phyloP scores from a whole-genome alignment of 1,140 invertebrate genomes.

The Diprion similis region DNA sequence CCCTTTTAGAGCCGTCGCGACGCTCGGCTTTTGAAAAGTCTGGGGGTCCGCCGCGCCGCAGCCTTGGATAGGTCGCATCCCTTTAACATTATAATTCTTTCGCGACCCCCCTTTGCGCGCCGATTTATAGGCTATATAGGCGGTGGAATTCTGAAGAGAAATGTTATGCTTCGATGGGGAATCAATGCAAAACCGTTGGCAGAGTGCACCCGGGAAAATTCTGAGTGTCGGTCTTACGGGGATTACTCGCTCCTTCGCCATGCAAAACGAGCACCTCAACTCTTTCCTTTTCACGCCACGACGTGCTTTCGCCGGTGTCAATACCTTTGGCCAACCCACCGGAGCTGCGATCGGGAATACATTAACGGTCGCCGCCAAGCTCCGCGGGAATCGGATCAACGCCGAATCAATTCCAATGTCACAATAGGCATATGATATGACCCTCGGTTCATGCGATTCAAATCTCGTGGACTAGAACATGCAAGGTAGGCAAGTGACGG shows the following conservation, averaged over 20 bases:
- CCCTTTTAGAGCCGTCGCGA: constrained; percentile 9
- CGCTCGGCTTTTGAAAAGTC: constrained; percentile 46
- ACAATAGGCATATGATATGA: no score
- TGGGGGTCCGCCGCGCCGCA: constrained; percentile 10
- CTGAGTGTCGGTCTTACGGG: not conserved
- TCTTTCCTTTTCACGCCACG: not conserved
- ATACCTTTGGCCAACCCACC: not conserved
- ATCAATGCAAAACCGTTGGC: constrained; percentile 54
- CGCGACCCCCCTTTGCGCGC: constrained; percentile 43
- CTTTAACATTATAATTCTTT: constrained; percentile 58
- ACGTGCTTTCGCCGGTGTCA: not conserved
- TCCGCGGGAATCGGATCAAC: not conserved
- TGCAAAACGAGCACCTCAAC: not conserved
- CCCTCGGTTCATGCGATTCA: not conserved
- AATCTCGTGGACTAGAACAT: not conserved
- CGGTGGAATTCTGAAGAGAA: constrained; percentile 47
- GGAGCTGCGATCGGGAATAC: not conserved
- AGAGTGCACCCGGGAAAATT: constrained; percentile 7
- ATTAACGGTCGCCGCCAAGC: not conserved
- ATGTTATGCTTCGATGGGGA: constrained; percentile 52
- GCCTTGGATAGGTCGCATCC: constrained; percentile 41
- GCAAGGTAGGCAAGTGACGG: not conserved
- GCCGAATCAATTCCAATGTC: not conserved
- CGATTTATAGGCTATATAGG: constrained; percentile 46
- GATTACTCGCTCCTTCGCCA: not conserved